Conservation (phyloP, 64 coral and sea anemone genomes). For the Pocillopora damicornis region DNA sequence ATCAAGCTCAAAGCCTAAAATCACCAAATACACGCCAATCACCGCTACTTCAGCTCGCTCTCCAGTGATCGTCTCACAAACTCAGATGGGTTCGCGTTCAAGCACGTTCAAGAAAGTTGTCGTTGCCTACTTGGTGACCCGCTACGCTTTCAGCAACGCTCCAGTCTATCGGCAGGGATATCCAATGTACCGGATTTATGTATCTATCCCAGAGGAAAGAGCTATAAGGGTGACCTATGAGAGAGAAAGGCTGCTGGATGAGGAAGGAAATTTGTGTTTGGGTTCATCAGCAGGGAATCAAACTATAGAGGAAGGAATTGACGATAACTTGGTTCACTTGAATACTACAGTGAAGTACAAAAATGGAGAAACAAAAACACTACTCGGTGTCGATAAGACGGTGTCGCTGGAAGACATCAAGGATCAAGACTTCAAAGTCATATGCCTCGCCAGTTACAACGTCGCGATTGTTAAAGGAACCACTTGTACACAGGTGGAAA, state of each 20-base stretch:
- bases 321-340: not conserved
- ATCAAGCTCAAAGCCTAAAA: not conserved
- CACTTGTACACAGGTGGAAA: slow-evolving; percentile 7
- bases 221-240: not conserved
- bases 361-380: not conserved
- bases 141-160: not conserved
- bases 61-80: slow-evolving; percentile 10
- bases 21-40: slow-evolving; percentile 26
- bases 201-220: not conserved
- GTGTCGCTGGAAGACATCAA: too few relatives aligned
- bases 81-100: not conserved
- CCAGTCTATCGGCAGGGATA: slow-evolving; percentile 11
- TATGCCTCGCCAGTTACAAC: not conserved
- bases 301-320: not conserved
- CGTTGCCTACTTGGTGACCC: not conserved
- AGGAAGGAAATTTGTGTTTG: not conserved
- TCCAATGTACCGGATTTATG: not conserved
- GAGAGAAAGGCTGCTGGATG: not conserved
- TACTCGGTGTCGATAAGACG: not conserved
- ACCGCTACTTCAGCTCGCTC: not conserved
- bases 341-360: not conserved
- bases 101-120: not conserved
- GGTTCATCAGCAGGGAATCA: not conserved
- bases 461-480: not conserved
- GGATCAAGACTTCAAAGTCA: not conserved